A percentile compares a stretch with the other conserved stretches of the same genome.
Evolutionary conservation across 2,888 invertebrate genomes (phyloP).

Genomic region (Cantharis lateralis): DNA sequence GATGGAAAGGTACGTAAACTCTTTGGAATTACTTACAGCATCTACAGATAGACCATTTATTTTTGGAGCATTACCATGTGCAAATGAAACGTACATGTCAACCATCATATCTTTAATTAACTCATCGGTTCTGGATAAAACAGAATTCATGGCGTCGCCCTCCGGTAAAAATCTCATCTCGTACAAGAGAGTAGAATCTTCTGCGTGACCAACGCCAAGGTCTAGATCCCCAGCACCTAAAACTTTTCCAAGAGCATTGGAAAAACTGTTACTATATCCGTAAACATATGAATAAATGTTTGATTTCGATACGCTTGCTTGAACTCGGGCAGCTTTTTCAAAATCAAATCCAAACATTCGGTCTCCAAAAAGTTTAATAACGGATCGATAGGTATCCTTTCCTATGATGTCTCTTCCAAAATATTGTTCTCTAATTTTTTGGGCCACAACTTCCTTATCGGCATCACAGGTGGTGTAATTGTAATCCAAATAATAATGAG

Average conservation of each 20-base stretch:
- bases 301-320: not conserved
- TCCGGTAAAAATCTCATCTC: not conserved
- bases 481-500: constrained; percentile 42
- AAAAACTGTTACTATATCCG: not conserved
- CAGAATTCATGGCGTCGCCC: not conserved
- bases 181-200: not conserved
- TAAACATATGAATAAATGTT: not conserved
- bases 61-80: not conserved
- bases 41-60: constrained; percentile 1
- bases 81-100: not conserved
- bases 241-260: not conserved
- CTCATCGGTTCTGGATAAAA: not conserved
- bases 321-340: not conserved
- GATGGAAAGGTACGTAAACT: constrained; percentile 9
- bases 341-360: constrained; percentile 39
- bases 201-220: constrained; percentile 5
- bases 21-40: not conserved
- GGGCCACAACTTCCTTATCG: constrained; percentile 35
- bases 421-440: constrained; percentile 43
- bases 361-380: constrained; percentile 2
- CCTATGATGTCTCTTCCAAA: constrained; percentile 36
- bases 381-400: constrained; percentile 30
- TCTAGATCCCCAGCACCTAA: not conserved
- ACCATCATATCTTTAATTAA: constrained; percentile 14
- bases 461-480: constrained; percentile 40